phyloP scores from a whole-genome alignment of 2,888 invertebrate species.

The Gnatocerus cornutus region DNA sequence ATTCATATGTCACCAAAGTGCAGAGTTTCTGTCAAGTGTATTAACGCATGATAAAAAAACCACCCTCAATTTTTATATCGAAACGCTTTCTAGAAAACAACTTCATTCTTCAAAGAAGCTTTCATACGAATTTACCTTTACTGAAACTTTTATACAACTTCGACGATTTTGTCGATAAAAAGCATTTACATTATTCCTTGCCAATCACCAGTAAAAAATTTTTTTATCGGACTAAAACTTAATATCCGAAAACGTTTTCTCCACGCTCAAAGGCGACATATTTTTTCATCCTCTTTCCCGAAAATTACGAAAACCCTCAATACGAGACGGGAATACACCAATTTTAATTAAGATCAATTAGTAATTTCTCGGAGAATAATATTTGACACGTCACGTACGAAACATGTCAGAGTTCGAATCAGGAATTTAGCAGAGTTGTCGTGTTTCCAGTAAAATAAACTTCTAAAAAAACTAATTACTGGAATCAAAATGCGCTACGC shows the following conservation, averaged over 20 bases:
- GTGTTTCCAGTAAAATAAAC: slow-evolving; percentile 2
- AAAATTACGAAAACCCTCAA: slow-evolving; percentile 25
- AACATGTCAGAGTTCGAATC: slow-evolving; percentile 37
- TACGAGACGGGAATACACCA: slow-evolving; percentile 23
- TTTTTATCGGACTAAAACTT: too few species aligned
- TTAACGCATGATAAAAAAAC: slow-evolving; percentile 8
- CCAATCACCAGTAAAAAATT: slow-evolving; percentile 32
- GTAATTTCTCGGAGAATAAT: slow-evolving; percentile 24
- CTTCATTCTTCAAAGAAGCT: slow-evolving; percentile 40
- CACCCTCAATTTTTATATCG: slow-evolving; percentile 14
- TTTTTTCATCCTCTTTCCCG: neutral
- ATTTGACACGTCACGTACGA: slow-evolving; percentile 36
- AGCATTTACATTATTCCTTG: slow-evolving; percentile 44
- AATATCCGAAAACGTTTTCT: slow-evolving; percentile 14
- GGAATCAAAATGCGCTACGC: slow-evolving; percentile 15
- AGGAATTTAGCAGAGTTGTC: slow-evolving; percentile 39
- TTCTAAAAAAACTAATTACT: slow-evolving; percentile 7
- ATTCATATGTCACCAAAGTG: neutral
- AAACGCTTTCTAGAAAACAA: slow-evolving; percentile 32
- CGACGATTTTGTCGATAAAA: slow-evolving; percentile 44
- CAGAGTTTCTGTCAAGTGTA: slow-evolving; percentile 1
- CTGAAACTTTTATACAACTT: slow-evolving; percentile 38
- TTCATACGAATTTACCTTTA: slow-evolving; percentile 43
- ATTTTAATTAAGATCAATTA: slow-evolving; percentile 41
- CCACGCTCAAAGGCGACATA: slow-evolving; percentile 26